Evolutionary conservation across 2,888 invertebrate species (phyloP).

Genomic region (Chrysotoxum bicinctum): DNA sequence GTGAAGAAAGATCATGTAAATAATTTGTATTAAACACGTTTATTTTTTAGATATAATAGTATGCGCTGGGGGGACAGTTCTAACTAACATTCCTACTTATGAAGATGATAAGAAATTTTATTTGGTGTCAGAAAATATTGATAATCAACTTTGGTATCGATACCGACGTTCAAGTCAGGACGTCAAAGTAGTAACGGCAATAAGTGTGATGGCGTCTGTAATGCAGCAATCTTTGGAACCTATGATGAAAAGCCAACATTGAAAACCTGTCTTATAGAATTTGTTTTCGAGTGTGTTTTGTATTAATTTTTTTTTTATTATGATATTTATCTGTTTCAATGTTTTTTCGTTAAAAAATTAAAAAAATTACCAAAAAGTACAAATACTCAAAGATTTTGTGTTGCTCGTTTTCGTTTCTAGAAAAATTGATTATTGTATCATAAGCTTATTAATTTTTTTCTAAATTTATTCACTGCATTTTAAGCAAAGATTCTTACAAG

Average conservation of each 20-base stretch:
- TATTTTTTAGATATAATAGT: slow-evolving; percentile 74
- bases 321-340: neutral
- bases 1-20: neutral
- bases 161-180: slow-evolving; percentile 73
- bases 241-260: slow-evolving; percentile 40
- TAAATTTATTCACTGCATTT: no score
- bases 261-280: neutral
- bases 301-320: neutral
- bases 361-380: neutral
- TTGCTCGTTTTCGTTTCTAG: neutral
- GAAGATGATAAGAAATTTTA: slow-evolving; percentile 67
- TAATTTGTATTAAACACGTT: neutral
- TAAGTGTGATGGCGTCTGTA: slow-evolving; percentile 75
- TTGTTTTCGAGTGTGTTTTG: neutral
- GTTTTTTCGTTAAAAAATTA: neutral
- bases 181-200: slow-evolving; percentile 74
- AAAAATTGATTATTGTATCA: neutral
- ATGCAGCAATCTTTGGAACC: slow-evolving; percentile 74
- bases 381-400: neutral
- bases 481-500: no score
- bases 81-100: slow-evolving; percentile 43
- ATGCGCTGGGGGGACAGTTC: slow-evolving; percentile 74
- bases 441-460: no score
- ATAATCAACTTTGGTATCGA: slow-evolving; percentile 75
- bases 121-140: slow-evolving; percentile 74